Evolutionary conservation across 2,797 vertebrate genomes (phyloP).

Genomic region (Danio albolineatus): DNA sequence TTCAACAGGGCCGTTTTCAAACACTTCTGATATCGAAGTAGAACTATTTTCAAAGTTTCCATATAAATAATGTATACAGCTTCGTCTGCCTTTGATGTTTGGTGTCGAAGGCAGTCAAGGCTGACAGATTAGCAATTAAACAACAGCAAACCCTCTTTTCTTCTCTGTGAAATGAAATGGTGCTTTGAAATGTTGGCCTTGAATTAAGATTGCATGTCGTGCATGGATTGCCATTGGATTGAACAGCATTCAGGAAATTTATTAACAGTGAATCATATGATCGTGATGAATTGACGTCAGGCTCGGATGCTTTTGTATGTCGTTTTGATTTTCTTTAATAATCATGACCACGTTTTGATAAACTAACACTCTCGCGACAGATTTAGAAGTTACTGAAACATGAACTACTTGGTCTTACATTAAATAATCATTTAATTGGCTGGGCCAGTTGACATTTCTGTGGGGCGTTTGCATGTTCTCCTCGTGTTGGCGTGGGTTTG

Average conservation of each 20-base stretch:
- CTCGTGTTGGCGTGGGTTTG: no score
- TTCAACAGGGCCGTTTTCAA: not conserved
- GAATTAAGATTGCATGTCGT: not conserved
- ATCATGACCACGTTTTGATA: not conserved
- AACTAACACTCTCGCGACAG: no score
- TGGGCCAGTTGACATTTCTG: no score
- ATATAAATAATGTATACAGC: slow-evolving; percentile 40
- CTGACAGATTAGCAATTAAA: slow-evolving; percentile 37
- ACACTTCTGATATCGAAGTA: slow-evolving; percentile 5
- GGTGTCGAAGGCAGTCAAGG: slow-evolving; percentile 25
- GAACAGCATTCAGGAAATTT: not conserved
- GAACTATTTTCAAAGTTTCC: not conserved
- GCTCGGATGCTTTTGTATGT: not conserved
- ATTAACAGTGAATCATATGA: not conserved
- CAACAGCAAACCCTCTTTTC: slow-evolving; percentile 17
- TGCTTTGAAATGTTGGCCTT: not conserved
- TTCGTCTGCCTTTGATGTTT: slow-evolving; percentile 32
- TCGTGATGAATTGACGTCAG: not conserved
- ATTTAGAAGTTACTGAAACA: not conserved
- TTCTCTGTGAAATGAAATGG: slow-evolving; percentile 3
- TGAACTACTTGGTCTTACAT: no score
- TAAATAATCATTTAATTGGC: no score
- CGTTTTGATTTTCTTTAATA: not conserved
- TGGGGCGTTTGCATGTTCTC: no score
- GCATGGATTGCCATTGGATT: not conserved